phyloP scores from a whole-genome alignment of 2,113 vertebrate genomes.

The Atlantisia rogersi region DNA sequence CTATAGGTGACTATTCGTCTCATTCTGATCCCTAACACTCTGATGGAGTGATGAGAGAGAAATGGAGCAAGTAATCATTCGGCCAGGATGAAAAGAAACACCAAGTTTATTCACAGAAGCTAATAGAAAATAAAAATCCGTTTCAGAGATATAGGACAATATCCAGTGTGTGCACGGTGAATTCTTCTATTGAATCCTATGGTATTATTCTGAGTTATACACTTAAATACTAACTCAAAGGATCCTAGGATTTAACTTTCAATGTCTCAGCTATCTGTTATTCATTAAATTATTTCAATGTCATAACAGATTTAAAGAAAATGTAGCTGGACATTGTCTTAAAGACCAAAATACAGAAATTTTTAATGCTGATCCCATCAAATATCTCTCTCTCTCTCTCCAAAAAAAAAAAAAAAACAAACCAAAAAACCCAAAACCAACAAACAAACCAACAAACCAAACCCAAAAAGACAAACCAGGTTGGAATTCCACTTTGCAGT shows the following conservation, averaged over 20 bases:
- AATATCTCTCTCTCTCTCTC: neutral
- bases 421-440: too few relatives aligned
- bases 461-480: too few relatives aligned
- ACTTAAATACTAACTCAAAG: neutral
- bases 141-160: neutral
- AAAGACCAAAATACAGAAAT: neutral
- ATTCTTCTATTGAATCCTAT: neutral
- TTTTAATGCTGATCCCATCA: neutral
- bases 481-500: neutral
- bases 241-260: neutral
- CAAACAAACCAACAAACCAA: too few relatives aligned
- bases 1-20: slow-evolving; percentile 38
- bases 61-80: slow-evolving; percentile 32
- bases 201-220: fast-evolving
- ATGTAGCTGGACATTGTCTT: neutral
- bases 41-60: slow-evolving; percentile 31
- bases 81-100: neutral
- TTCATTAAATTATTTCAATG: neutral
- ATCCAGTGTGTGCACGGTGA: neutral
- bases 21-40: slow-evolving; percentile 2
- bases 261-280: neutral
- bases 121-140: slow-evolving; percentile 29
- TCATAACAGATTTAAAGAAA: neutral
- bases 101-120: slow-evolving; percentile 36
- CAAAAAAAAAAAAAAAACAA: neutral